A percentile compares a stretch with the other conserved stretches of the same genome.
phyloP scores from a whole-genome alignment of 2,113 vertebrate species.

The Sylvia atricapilla region DNA sequence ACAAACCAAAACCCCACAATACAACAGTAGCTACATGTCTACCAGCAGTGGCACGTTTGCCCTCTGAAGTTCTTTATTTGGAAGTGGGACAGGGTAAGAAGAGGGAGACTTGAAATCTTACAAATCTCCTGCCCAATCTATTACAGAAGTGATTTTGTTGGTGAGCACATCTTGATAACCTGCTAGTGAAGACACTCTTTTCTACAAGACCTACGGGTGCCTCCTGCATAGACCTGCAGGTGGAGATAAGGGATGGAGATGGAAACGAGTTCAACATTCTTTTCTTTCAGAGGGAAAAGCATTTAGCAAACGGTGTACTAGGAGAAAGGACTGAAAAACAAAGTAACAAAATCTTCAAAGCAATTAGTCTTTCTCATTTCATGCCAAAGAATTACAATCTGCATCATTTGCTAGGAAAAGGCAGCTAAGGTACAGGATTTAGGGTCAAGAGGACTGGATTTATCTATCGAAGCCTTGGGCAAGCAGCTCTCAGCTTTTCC shows the following conservation, averaged over 20 bases:
- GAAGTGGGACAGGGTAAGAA: neutral
- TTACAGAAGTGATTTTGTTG: neutral
- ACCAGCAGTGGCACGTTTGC: neutral
- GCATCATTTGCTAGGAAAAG: neutral
- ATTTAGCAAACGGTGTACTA: neutral
- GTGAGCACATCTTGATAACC: neutral
- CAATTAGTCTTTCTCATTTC: neutral
- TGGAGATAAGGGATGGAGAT: neutral
- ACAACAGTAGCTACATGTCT: conserved; percentile 5
- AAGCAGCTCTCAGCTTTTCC: neutral
- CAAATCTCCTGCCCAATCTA: neutral
- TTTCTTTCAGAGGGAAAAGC: neutral
- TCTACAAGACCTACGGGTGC: neutral
- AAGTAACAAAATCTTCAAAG: neutral
- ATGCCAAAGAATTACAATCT: neutral
- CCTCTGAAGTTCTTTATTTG: conserved; percentile 22
- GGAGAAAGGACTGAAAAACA: neutral
- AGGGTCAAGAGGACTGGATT: neutral
- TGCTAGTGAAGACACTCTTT: neutral
- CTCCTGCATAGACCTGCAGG: fast-evolving
- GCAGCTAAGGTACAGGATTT: neutral
- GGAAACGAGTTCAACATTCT: neutral
- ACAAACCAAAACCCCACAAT: neutral
- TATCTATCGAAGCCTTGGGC: neutral
- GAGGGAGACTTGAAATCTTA: neutral